Percentiles rank a stretch among this genome's conserved stretches.
phyloP scores from a whole-genome alignment of 2,888 invertebrate genomes.

The Leucoma salicis region DNA sequence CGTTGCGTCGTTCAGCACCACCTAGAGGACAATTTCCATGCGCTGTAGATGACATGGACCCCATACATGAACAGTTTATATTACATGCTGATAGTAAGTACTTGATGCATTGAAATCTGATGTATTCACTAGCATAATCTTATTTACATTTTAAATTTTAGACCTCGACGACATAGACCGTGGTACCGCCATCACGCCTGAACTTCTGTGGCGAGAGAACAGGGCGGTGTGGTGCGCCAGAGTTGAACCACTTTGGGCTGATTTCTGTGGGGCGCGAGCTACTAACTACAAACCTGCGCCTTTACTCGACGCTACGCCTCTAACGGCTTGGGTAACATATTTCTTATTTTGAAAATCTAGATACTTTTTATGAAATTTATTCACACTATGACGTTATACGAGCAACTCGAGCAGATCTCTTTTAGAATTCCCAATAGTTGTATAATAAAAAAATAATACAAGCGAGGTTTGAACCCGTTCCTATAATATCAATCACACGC shows the following conservation, averaged over 20 bases:
- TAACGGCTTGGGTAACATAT: slow-evolving; percentile 93
- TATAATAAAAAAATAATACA: too few species aligned
- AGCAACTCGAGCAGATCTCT: too few species aligned
- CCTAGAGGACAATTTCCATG: slow-evolving; percentile 85
- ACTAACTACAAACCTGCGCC: slow-evolving; percentile 89
- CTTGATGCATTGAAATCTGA: too few species aligned
- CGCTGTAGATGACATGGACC: slow-evolving; percentile 85
- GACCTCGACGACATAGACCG: slow-evolving; percentile 81
- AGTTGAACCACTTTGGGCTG: slow-evolving; percentile 96
- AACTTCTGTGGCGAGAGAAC: slow-evolving; percentile 90
- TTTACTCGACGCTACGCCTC: slow-evolving; percentile 92
- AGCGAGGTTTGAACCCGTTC: too few species aligned
- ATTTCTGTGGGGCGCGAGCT: slow-evolving; percentile 92
- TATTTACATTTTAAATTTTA: slow-evolving; percentile 25
- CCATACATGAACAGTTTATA: slow-evolving; percentile 91
- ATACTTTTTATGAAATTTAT: too few species aligned
- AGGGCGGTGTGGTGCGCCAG: slow-evolving; percentile 94
- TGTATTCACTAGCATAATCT: too few species aligned
- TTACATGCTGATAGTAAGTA: slow-evolving; percentile 79
- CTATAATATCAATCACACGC: too few species aligned
- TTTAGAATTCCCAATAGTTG: too few species aligned
- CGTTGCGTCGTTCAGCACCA: slow-evolving; percentile 81
- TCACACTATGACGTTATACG: too few species aligned
- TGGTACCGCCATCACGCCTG: slow-evolving; percentile 66
- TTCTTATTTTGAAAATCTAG: too few species aligned